Evolutionary conservation across 2,888 invertebrate species (phyloP).

Genomic region (Athetis lepigone): DNA sequence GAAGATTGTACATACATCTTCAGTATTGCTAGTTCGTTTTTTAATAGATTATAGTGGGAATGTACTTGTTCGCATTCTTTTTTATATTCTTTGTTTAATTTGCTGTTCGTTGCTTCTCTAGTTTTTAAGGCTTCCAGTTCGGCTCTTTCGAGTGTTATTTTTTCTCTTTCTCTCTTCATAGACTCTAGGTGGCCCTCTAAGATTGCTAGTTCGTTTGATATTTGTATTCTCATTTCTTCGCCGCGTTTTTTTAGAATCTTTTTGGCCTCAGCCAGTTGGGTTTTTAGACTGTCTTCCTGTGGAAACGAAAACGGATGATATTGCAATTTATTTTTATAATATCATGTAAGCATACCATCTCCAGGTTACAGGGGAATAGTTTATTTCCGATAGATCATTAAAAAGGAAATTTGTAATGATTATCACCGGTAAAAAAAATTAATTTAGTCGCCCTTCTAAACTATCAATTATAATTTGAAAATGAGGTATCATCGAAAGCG

Average conservation of each 20-base stretch:
- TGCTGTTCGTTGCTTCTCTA: slow-evolving; percentile 21
- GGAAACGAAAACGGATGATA: neutral
- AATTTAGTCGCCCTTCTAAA: too few relatives aligned
- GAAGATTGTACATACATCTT: slow-evolving; percentile 74
- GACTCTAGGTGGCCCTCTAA: slow-evolving; percentile 75
- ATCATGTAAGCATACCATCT: too few relatives aligned
- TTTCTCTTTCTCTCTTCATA: slow-evolving; percentile 79
- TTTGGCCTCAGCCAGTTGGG: slow-evolving; percentile 78
- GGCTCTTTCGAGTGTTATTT: slow-evolving; percentile 73
- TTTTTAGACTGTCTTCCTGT: slow-evolving; percentile 80
- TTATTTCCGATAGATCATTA: too few relatives aligned
- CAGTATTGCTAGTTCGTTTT: slow-evolving; percentile 74
- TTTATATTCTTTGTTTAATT: slow-evolving; percentile 47
- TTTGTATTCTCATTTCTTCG: slow-evolving; percentile 81
- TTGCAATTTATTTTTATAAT: too few relatives aligned
- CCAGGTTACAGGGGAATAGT: too few relatives aligned
- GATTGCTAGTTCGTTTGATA: slow-evolving; percentile 77
- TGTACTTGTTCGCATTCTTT: slow-evolving; percentile 67
- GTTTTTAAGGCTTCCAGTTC: slow-evolving; percentile 61
- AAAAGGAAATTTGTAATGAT: too few relatives aligned
- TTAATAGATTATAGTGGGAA: slow-evolving; percentile 74
- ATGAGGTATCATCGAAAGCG: too few relatives aligned
- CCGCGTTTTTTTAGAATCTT: slow-evolving; percentile 73
- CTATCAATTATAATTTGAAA: too few relatives aligned
- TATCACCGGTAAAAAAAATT: too few relatives aligned